Evolutionary conservation across 2,888 invertebrate genomes (phyloP).

Genomic region (Heteromurus nitidus): DNA sequence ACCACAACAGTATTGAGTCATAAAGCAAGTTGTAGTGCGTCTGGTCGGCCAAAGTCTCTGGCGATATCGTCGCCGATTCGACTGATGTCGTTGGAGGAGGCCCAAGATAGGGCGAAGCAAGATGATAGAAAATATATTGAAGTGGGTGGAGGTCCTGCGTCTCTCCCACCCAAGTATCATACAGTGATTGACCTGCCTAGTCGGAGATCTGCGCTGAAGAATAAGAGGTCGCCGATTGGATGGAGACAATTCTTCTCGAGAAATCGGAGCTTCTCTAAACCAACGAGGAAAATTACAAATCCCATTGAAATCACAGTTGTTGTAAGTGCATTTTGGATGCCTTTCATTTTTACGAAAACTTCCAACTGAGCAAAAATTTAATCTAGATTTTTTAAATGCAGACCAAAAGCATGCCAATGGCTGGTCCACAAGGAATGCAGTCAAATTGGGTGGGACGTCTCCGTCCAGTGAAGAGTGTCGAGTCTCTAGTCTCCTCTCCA

Average conservation of each 20-base stretch:
- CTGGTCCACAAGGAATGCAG: slow-evolving; percentile 67
- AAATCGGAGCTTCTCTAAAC: slow-evolving; percentile 75
- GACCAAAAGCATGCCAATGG: slow-evolving; percentile 68
- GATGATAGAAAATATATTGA: slow-evolving; percentile 83
- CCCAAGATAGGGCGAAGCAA: slow-evolving; percentile 76
- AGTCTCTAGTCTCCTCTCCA: slow-evolving; percentile 79
- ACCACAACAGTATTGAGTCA: slow-evolving; percentile 70
- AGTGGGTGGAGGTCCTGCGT: slow-evolving; percentile 85
- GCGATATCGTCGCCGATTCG: slow-evolving; percentile 94
- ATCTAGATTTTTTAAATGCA: slow-evolving; percentile 12
- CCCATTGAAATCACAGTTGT: slow-evolving; percentile 75
- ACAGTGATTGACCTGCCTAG: slow-evolving; percentile 92
- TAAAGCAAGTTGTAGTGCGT: slow-evolving; percentile 71
- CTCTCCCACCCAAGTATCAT: slow-evolving; percentile 88
- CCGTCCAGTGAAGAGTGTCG: slow-evolving; percentile 84
- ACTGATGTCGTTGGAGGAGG: slow-evolving; percentile 91
- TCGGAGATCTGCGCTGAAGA: slow-evolving; percentile 74
- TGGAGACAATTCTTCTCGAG: slow-evolving; percentile 87
- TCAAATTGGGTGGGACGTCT: slow-evolving; percentile 75
- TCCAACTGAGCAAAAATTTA: not conserved
- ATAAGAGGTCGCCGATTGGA: slow-evolving; percentile 78
- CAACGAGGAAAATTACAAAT: slow-evolving; percentile 78
- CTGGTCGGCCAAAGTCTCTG: slow-evolving; percentile 88
- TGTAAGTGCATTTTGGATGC: slow-evolving; percentile 2
- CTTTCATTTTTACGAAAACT: not conserved